Conservation (phyloP, 2,797 vertebrate genomes). For the Gila robusta region DNA sequence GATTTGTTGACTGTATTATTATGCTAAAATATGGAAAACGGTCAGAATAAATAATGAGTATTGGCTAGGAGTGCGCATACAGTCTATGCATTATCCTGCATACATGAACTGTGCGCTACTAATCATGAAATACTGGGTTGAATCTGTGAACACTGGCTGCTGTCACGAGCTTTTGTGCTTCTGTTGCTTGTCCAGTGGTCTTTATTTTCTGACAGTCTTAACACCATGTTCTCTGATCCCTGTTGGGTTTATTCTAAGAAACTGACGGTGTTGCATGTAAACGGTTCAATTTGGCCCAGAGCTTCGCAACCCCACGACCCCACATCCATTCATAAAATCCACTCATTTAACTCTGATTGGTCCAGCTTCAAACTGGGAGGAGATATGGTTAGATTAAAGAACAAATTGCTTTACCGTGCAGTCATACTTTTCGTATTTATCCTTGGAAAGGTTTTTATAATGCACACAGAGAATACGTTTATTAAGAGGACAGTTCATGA, state of each 20-base stretch:
- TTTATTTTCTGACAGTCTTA: background rate
- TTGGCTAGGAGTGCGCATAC: background rate
- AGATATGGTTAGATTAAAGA: slow-evolving; percentile 32
- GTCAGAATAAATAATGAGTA: background rate
- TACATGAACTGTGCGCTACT: background rate
- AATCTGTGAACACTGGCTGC: background rate
- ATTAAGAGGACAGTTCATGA: background rate
- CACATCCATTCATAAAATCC: slow-evolving; percentile 25
- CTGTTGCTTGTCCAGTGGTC: background rate
- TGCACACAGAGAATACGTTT: background rate
- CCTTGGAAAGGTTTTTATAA: slow-evolving; percentile 22
- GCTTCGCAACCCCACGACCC: slow-evolving; percentile 22
- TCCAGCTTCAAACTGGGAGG: slow-evolving; percentile 59
- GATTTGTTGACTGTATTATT: background rate
- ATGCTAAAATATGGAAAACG: background rate
- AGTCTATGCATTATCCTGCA: background rate
- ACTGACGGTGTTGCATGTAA: slow-evolving; percentile 31
- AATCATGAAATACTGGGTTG: background rate
- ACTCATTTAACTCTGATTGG: slow-evolving; percentile 69
- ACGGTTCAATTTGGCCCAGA: slow-evolving; percentile 41
- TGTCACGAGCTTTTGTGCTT: background rate
- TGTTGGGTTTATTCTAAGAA: slow-evolving; percentile 42
- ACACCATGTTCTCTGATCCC: slow-evolving; percentile 10
- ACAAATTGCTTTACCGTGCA: slow-evolving; percentile 70
- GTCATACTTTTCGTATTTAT: slow-evolving; percentile 64